These are phyloP conservation scores for Melanostoma mellinum DNA, from an alignment of 2,888 invertebrate species.

Conservation along the genomic window DNA sequence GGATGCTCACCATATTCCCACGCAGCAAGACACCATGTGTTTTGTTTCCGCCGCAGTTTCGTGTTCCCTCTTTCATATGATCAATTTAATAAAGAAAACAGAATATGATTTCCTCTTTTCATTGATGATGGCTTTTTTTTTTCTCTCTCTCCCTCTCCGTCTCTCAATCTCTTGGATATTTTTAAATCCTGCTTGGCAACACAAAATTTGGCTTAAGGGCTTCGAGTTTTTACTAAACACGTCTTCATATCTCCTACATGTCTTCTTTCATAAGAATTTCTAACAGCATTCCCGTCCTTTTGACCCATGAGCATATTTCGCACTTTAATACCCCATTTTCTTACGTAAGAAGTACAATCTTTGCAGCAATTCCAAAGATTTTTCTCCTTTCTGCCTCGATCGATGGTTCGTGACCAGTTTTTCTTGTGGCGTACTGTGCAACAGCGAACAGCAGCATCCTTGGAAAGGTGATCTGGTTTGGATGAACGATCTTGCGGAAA, in stretches of 20 bases:
- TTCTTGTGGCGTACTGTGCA: slow-evolving; percentile 49
- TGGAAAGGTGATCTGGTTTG: slow-evolving; percentile 73
- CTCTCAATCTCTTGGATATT: too few species aligned
- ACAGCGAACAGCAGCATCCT: slow-evolving; percentile 60
- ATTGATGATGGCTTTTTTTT: slow-evolving; percentile 45
- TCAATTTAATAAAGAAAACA: slow-evolving; percentile 53
- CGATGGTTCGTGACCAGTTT: slow-evolving; percentile 68
- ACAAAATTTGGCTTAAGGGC: slow-evolving; percentile 21
- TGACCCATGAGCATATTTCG: slow-evolving; percentile 37
- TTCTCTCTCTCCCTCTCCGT: slow-evolving; percentile 24
- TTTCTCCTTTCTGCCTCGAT: slow-evolving; percentile 23
- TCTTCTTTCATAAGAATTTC: slow-evolving; percentile 37
- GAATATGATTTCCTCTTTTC: slow-evolving; percentile 40
- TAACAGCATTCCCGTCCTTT: slow-evolving; percentile 20
- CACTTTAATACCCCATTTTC: slow-evolving; percentile 20
- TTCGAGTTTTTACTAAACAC: slow-evolving; percentile 37
- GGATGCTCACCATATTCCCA: slow-evolving; percentile 67
- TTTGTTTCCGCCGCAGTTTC: slow-evolving; percentile 23
- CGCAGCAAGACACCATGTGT: slow-evolving; percentile 48
- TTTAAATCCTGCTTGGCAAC: slow-evolving; percentile 34
- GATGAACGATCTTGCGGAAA: slow-evolving; percentile 44
- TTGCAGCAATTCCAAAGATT: slow-evolving; percentile 14
- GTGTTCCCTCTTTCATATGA: slow-evolving; percentile 16
- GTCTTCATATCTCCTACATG: slow-evolving; percentile 29
- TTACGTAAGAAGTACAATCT: slow-evolving; percentile 41